Conservation (phyloP, 2,797 vertebrate species). For the Trichosurus vulpecula region DNA sequence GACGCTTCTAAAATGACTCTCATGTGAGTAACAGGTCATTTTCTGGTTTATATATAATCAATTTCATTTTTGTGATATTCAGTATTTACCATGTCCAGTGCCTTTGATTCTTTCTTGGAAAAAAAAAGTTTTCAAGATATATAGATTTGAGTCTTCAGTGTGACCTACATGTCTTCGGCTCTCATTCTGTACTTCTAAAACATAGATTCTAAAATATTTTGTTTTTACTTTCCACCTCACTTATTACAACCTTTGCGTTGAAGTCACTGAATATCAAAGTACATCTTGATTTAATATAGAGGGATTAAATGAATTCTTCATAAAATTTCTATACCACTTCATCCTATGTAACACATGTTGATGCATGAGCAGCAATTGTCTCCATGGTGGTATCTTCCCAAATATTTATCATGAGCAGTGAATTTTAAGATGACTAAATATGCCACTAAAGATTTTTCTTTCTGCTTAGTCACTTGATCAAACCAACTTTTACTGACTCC, state of each 20-base stretch:
- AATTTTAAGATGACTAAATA: background rate
- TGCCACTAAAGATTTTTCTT: background rate
- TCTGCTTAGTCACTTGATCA: background rate
- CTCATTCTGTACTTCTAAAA: background rate
- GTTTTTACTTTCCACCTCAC: background rate
- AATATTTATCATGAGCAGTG: background rate
- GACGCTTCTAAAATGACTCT: background rate
- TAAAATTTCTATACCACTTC: background rate
- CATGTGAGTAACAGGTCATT: background rate
- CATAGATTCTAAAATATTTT: background rate
- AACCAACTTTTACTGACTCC: background rate
- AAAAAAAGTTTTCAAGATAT: background rate
- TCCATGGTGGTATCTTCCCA: background rate
- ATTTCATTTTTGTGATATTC: background rate
- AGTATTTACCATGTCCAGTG: background rate
- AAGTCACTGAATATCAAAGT: background rate
- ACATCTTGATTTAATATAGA: background rate
- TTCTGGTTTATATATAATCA: background rate
- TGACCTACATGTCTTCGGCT: background rate
- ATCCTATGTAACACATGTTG: background rate
- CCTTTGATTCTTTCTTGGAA: background rate
- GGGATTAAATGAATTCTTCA: background rate
- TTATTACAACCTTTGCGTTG: background rate
- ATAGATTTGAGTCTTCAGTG: background rate
- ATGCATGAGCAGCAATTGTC: background rate